Evolutionary conservation across 2,888 invertebrate species (phyloP), one percentile per base, ranked within the genome.

Genomic region (Amphipyra berbera): DNA sequence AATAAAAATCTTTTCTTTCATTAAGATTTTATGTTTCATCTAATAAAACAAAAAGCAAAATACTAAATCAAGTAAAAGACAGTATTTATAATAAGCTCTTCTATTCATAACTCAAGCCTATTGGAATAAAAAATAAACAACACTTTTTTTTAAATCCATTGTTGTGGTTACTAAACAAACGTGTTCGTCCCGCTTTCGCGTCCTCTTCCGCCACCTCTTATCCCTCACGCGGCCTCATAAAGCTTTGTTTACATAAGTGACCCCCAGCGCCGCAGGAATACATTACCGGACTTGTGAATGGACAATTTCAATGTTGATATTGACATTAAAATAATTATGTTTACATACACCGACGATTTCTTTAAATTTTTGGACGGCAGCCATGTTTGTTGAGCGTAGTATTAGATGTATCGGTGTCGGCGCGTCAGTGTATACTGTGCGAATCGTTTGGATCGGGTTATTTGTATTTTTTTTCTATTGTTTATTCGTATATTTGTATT

Each of bases 321-420:
- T 90, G 87, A 89, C 86, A 88, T 89, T 85, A 84, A 84, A 90
- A 87, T 90, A 90, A 91, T 90, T 88, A 86, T 89, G 88, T 89
- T 89, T 88, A 86, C 88, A 70, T 55, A 59, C 55, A 73, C 44
- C 57, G 69, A 70, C 65, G 66, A 74, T 78, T 78, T 72, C 73
- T 76, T 78, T 73, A 68, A 73, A 64, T 73, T 79, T 78, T 71
- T 30, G 30, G 30, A 7, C 46, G 40, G 53, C n/a, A 46, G 37
- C 10, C 52, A 14, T 60, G 73, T 76, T 76, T 76, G 41, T 58
- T 15, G 21, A 35, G 42, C 10, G 53, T 65, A 12, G 53, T 62
- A 62, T 65, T 61, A 79, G 38, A 62, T 47, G 21, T 64, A 30
- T 64, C 40, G 7, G 49, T 62, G 41, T 14, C 42, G 13, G 13